Evolutionary conservation across 2,888 invertebrate species (phyloP).

Genomic region (Caradrina clavipalpis): DNA sequence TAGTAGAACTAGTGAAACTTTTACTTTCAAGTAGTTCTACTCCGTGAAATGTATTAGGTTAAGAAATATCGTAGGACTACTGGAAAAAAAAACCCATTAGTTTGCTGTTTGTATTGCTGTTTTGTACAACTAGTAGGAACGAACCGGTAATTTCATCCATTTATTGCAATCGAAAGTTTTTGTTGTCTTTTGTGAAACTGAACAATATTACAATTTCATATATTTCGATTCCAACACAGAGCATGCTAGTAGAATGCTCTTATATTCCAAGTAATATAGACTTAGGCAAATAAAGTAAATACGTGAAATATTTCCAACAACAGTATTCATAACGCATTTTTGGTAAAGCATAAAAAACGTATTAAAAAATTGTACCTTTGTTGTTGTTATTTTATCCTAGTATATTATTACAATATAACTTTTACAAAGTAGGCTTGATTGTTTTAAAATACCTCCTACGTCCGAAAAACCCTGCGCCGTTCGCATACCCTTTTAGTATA

Average conservation of each 20-base stretch:
- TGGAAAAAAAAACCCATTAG: too few relatives aligned
- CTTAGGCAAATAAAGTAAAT: conserved; percentile 41
- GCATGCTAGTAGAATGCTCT: conserved; percentile 16
- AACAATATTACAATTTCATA: conserved; percentile 15
- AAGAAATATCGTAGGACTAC: too few relatives aligned
- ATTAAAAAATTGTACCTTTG: conserved; percentile 41
- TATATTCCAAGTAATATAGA: conserved; percentile 56
- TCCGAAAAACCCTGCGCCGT: not conserved
- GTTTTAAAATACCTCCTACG: conserved; percentile 33
- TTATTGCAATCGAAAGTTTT: conserved; percentile 7
- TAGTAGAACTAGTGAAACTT: too few relatives aligned
- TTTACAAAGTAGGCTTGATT: conserved; percentile 43
- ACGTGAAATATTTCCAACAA: conserved; percentile 38
- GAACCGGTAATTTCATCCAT: conserved; percentile 26
- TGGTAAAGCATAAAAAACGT: conserved; percentile 28
- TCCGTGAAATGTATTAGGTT: too few relatives aligned
- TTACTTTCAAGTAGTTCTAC: too few relatives aligned
- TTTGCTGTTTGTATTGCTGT: too few relatives aligned
- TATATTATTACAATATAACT: conserved; percentile 60
- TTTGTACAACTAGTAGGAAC: too few relatives aligned
- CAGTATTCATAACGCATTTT: conserved; percentile 42
- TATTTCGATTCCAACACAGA: conserved; percentile 9
- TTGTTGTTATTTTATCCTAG: conserved; percentile 57
- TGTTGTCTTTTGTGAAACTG: conserved; percentile 17
- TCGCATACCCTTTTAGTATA: not conserved